Base-by-base conservation (phyloP, 2,113 vertebrate genomes). In the Sphaerodactylus townsendi region DNA sequence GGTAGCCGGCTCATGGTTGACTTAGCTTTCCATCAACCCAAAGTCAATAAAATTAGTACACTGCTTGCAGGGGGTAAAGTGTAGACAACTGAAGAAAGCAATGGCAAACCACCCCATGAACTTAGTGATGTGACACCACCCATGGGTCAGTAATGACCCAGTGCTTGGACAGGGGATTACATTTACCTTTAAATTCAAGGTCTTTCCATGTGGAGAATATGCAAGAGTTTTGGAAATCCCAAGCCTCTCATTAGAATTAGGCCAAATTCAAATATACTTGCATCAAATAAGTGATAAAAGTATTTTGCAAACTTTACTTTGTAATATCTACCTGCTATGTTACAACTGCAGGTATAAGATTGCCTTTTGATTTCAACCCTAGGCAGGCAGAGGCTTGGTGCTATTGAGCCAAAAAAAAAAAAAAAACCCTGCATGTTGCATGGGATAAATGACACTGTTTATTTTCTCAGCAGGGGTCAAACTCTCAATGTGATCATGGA, bases 401-500 rank as follows among this genome's bases (percentile, higher is more conserved):
- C 76, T 70, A n/a, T 14, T 66, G 25, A 2, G n/a, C n/a, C n/a
- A n/a, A n/a, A n/a, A n/a, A n/a, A n/a, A n/a, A n/a, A n/a, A 23
- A 25, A 28, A 84, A 23, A 4, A 53, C 28, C 3, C 70, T 3
- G 37, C 37, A 5, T 14, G 59, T 77, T 66, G 0, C 5, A 13
- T 0, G 87, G 77, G 59, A 83, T 21, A 62, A 79, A 19, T 0
- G 0, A 70, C 46, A 23, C 23, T 10, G 2, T 17, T 84, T 7
- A 65, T 56, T 79, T 41, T 41, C 81, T 73, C 79, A 87, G 39
- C 35, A 64, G 64, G 25, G 59, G 41, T 83, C 59, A 79, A 85
- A 71, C 19, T 72, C 37, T 77, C 21, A 28, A 17, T 71, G n/a
- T 59, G 37, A 1, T 69, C 62, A 70, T 19, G 73, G 1, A 3